phyloP scores from a whole-genome alignment of 1,140 invertebrate species.

The Brachionus angularis region DNA sequence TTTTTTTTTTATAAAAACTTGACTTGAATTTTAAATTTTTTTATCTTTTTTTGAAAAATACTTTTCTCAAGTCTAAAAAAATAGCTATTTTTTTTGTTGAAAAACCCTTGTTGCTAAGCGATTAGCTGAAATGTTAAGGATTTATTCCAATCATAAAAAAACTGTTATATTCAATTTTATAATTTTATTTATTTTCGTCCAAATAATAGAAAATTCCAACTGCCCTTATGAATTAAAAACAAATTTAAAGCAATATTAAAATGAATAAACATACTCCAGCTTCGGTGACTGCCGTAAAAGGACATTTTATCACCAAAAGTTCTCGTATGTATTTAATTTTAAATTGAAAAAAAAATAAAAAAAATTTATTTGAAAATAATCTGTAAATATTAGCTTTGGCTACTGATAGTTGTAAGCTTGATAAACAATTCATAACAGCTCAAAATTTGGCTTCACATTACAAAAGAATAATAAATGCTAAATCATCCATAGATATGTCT shows the following conservation, averaged over 20 bases:
- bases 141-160: neutral
- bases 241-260: too few relatives aligned
- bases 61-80: too few relatives aligned
- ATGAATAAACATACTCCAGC: too few relatives aligned
- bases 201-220: too few relatives aligned
- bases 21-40: too few relatives aligned
- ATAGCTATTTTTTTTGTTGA: too few relatives aligned
- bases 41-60: too few relatives aligned
- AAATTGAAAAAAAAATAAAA: neutral
- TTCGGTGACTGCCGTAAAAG: neutral
- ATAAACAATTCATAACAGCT: constrained; percentile 36
- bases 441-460: constrained; percentile 41
- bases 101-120: too few relatives aligned
- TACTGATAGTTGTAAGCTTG: constrained; percentile 35
- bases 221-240: too few relatives aligned
- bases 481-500: constrained; percentile 15
- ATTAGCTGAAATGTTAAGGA: constrained; percentile 32
- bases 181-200: too few relatives aligned
- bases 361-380: too few relatives aligned
- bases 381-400: constrained; percentile 41
- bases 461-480: constrained; percentile 12
- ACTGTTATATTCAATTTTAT: constrained; percentile 36
- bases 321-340: constrained; percentile 15
- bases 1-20: too few relatives aligned
- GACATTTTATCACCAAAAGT: constrained; percentile 34